Evolutionary conservation across 2,113 vertebrate species (phyloP), one percentile per base, ranked within the genome.

Genomic region (Pteronura brasiliensis): DNA sequence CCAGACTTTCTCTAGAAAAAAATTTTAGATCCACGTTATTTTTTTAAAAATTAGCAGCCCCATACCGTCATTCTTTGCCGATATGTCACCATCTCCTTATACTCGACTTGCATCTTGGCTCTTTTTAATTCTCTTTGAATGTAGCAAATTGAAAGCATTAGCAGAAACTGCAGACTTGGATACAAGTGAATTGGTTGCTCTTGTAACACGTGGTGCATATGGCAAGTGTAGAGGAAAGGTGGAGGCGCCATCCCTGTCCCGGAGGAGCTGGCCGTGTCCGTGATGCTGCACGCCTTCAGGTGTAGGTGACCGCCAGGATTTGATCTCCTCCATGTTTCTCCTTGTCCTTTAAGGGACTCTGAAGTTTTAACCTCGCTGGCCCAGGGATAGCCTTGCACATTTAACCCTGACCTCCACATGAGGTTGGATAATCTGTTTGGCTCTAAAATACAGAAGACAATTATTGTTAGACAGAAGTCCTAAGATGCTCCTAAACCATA

Each of bases 191-290:
- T n/a, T 71, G 55, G 71, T 67, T 42, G 71, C n/a, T 84, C 23
- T 59, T 18, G 17, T 0, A 1, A 0, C 0, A 6, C 39, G 21
- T 23, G n/a, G 27, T 10, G 0, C 42, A 3, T 0, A 1, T 11
- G 15, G 42, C 47, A 2, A 0, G 0, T 67, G 69, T 34, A 52
- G 57, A 72, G 25, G 49, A 44, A 25, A 14, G 29, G 5, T 6
- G 8, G 44, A 52, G 34, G 20, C 8, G 1, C 39, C 0, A 0
- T 20, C 29, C 23, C 34, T 1, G 2, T 42, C 44, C 31, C 2
- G 1, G 63, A 17, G 36, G 42, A 61, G 27, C 8, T 82, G 81
- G 36, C 27, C 63, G 0, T 2, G 0, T 63, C 15, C n/a, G 34
- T 18, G 84, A n/a, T 29, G 21, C 42, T 29, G 13, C n/a, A 7